Percentiles rank a stretch among this genome's conserved stretches.
phyloP scores from a whole-genome alignment of 2,113 vertebrate genomes.

The Phylloscopus whistleri region DNA sequence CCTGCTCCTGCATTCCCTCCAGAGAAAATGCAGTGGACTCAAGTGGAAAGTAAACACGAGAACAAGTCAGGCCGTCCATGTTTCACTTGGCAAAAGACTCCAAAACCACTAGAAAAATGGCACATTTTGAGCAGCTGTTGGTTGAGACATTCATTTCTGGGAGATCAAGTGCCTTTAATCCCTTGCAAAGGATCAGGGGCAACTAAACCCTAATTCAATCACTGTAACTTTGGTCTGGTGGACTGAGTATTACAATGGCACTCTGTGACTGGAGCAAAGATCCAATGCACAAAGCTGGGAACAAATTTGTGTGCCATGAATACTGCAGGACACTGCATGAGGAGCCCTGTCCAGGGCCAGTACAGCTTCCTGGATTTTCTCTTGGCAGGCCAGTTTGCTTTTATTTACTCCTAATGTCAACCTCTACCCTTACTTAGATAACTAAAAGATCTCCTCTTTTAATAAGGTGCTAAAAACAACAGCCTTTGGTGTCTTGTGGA shows the following conservation, averaged over 20 bases:
- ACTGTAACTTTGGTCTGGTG: background rate
- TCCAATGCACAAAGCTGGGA: background rate
- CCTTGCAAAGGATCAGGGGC: background rate
- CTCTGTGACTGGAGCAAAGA: background rate
- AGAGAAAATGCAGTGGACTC: background rate
- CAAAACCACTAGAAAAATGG: background rate
- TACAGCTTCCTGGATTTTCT: background rate
- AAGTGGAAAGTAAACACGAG: background rate
- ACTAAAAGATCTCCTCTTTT: background rate
- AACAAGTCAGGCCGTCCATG: background rate
- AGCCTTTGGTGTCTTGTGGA: background rate
- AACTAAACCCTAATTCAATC: background rate
- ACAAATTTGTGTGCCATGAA: background rate
- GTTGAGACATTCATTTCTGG: background rate
- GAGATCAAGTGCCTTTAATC: background rate
- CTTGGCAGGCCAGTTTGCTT: background rate
- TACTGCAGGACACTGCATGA: background rate
- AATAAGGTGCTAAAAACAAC: background rate
- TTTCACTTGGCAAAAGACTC: background rate
- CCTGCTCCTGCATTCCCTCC: background rate
- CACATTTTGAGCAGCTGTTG: background rate
- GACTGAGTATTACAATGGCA: background rate
- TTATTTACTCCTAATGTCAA: background rate
- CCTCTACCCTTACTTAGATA: background rate
- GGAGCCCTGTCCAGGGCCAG: background rate